Evolutionary conservation across 1,140 invertebrate genomes (phyloP).

Genomic region (Bombus cullumanus): DNA sequence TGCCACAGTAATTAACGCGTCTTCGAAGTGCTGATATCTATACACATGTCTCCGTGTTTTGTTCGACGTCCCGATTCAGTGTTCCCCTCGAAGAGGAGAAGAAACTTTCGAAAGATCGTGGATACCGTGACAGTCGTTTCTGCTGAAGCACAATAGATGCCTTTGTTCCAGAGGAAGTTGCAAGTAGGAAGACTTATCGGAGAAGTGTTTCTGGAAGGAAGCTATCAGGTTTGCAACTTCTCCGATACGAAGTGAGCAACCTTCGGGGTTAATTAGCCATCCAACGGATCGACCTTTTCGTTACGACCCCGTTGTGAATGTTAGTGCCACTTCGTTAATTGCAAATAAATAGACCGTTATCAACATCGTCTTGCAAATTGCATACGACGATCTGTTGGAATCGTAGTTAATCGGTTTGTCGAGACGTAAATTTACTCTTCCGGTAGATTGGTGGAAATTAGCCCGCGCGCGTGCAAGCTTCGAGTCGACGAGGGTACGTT

Average conservation of each 20-base stretch:
- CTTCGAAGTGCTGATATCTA: constrained; percentile 15
- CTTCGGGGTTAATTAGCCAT: constrained; percentile 1
- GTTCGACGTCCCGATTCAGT: no score
- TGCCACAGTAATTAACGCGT: constrained; percentile 37
- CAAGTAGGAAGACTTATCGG: neutral
- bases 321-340: constrained; percentile 30
- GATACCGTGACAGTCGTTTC: neutral
- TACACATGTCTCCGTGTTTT: no score
- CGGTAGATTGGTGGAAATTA: neutral
- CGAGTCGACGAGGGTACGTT: neutral
- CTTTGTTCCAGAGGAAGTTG: neutral
- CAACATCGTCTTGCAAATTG: neutral
- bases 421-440: neutral
- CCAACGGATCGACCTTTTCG: neutral
- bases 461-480: neutral
- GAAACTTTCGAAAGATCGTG: neutral
- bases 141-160: neutral
- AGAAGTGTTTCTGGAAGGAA: neutral
- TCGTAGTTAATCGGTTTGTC: neutral
- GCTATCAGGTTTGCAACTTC: neutral
- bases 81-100: neutral
- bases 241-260: neutral
- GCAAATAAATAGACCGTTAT: constrained; percentile 2
- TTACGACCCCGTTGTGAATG: neutral
- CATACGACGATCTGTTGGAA: neutral